Evolutionary conservation across 2,113 vertebrate genomes (phyloP).

Genomic region (Felis catus): F.catus_Fca126_mat1.0 CM031424.1:43719001-43719500

Average conservation of each 20-base stretch:
- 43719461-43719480: background rate
- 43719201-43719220: background rate
- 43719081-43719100: too few relatives aligned
- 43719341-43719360: background rate
- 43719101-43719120: accelerated
- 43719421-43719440: background rate
- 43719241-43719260: background rate
- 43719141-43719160: background rate
- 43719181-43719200: background rate
- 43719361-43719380: background rate
- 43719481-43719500: background rate
- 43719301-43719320: background rate
- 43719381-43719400: background rate
- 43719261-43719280: background rate
- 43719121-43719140: background rate
- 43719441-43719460: background rate
- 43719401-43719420: accelerated
- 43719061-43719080: too few relatives aligned
- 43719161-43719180: background rate
- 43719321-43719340: background rate
- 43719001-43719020: too few relatives aligned
- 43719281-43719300: background rate
- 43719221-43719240: background rate
- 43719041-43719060: too few relatives aligned
- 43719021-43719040: too few relatives aligned